A percentile compares a stretch with the other conserved stretches of the same genome.
phyloP scores from a whole-genome alignment of 2,797 vertebrate species.

The Danio choprae region DNA sequence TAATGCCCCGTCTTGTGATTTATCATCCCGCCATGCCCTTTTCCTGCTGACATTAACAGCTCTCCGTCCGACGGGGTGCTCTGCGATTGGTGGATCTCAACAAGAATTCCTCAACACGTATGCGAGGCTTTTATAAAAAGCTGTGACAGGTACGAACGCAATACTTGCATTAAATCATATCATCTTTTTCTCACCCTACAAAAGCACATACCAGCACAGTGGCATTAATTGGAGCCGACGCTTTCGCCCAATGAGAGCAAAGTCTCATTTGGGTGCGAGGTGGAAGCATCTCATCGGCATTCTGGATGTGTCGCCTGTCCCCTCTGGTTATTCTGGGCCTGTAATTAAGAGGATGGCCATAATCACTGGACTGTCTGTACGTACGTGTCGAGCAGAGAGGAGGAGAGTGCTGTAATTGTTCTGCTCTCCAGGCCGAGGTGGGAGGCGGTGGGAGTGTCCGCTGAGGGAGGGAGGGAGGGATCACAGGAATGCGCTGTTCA shows the following conservation, averaged over 20 bases:
- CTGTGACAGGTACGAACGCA: conserved; percentile 27
- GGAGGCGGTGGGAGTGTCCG: conserved; percentile 42
- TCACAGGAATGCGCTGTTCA: conserved; percentile 31
- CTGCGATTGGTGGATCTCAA: conserved; percentile 13
- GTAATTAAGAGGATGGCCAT: conserved; percentile 54
- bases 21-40: conserved; percentile 43
- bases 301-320: conserved; percentile 26
- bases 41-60: conserved; percentile 45
- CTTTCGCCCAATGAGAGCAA: conserved; percentile 25
- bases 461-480: conserved; percentile 37
- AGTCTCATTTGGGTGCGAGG: conserved; percentile 45
- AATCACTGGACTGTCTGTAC: conserved; percentile 33
- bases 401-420: conserved; percentile 54
- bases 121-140: conserved; percentile 30
- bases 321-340: conserved; percentile 47
- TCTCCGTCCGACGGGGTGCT: not conserved
- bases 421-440: conserved; percentile 59
- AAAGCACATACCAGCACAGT: conserved; percentile 37
- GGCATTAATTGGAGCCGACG: conserved; percentile 42
- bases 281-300: conserved; percentile 49
- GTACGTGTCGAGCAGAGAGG: conserved; percentile 38
- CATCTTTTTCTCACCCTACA: conserved; percentile 28
- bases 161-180: conserved; percentile 19
- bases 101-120: conserved; percentile 15
- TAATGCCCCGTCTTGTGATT: conserved; percentile 43